phyloP scores from a whole-genome alignment of 2,888 invertebrate species.

The Tetragonisca angustula region DNA sequence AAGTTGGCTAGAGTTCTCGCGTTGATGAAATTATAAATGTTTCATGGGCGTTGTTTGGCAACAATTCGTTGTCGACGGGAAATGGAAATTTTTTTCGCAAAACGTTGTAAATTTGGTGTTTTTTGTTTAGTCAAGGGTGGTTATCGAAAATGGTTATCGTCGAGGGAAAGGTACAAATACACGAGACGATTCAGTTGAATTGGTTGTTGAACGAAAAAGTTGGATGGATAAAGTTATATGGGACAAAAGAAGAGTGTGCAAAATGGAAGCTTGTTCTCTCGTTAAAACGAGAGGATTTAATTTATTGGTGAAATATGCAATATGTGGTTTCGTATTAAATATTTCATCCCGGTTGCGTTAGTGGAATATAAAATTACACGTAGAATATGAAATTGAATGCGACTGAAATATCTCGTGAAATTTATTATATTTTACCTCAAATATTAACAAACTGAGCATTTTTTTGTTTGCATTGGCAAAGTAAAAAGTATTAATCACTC shows the following conservation, averaged over 20 bases:
- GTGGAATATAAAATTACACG: not conserved
- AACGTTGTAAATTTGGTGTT: not conserved
- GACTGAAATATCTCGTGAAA: no score
- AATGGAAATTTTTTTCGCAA: not conserved
- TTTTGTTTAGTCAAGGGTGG: no score
- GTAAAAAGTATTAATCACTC: not conserved
- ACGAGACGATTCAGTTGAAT: not conserved
- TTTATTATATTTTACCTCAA: not conserved
- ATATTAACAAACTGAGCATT: not conserved
- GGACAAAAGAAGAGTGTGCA: no score
- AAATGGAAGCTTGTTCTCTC: not conserved
- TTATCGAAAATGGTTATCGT: not conserved
- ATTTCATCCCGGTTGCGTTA: not conserved
- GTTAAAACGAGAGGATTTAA: not conserved
- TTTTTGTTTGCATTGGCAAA: not conserved
- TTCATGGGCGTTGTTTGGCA: not conserved
- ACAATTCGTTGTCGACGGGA: not conserved
- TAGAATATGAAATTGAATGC: not conserved
- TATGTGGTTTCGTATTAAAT: not conserved
- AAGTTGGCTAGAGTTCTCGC: not conserved
- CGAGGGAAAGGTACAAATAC: not conserved
- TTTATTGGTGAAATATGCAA: not conserved
- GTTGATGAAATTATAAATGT: constrained; percentile 20
- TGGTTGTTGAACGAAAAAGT: not conserved
- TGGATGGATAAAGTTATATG: not conserved